phyloP scores from a whole-genome alignment of 2,888 invertebrate species.

The Leucoptera coffeella region DNA sequence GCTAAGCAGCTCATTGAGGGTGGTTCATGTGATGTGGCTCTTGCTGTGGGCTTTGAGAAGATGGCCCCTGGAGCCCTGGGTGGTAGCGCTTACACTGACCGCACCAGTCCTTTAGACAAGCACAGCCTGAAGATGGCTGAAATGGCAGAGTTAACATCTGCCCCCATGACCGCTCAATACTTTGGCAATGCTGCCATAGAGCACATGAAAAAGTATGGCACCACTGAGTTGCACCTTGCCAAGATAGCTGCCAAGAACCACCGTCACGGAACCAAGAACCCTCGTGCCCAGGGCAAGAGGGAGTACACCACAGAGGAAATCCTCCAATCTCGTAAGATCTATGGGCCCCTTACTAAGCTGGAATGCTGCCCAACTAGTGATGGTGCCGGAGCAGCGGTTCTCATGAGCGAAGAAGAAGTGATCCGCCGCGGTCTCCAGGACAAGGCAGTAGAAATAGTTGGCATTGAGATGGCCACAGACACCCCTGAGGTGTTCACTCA shows the following conservation, averaged over 20 bases:
- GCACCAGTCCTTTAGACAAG: conserved; percentile 84
- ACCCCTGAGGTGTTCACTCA: conserved; percentile 77
- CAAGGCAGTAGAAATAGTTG: conserved; percentile 88
- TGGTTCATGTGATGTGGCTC: conserved; percentile 78
- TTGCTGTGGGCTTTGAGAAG: conserved; percentile 96
- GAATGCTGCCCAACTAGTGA: conserved; percentile 99
- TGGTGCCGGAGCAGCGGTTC: conserved; percentile 90
- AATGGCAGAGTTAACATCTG: conserved; percentile 68
- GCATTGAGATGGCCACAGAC: conserved; percentile 96
- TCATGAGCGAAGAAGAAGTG: conserved; percentile 91
- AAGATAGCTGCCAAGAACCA: conserved; percentile 99
- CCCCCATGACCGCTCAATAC: conserved; percentile 89
- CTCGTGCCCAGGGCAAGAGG: conserved; percentile 91
- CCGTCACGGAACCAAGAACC: conserved; percentile 93
- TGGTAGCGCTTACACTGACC: conserved; percentile 66
- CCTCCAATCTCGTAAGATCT: conserved; percentile 78
- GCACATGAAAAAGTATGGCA: conserved; percentile 94
- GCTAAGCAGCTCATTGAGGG: conserved; percentile 90
- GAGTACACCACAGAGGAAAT: conserved; percentile 90
- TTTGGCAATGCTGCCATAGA: conserved; percentile 96
- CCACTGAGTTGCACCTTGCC: conserved; percentile 87
- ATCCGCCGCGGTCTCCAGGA: conserved; percentile 70
- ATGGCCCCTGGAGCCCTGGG: conserved; percentile 91
- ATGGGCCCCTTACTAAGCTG: conserved; percentile 88
- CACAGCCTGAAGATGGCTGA: conserved; percentile 84